These are phyloP conservation scores for Tachuris rubrigastra DNA, from an alignment of 2,113 vertebrate genomes.

Conservation along the genomic window DNA sequence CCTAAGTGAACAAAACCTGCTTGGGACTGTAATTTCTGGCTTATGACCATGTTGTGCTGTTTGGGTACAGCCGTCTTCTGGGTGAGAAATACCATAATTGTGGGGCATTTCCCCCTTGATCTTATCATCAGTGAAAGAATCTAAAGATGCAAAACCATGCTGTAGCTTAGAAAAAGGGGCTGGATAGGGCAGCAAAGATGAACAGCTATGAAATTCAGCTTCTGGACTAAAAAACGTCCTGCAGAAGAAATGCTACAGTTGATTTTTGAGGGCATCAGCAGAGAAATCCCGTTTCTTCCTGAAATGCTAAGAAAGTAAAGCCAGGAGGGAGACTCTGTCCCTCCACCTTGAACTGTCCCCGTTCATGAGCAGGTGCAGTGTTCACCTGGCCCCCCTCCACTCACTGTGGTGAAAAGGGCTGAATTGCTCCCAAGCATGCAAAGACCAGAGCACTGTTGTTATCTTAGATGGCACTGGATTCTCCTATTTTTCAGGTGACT, in stretches of 20 bases:
- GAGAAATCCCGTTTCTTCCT: background rate
- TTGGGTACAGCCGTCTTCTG: background rate
- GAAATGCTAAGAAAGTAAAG: background rate
- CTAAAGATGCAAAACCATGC: background rate
- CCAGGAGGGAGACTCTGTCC: background rate
- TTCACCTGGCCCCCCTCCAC: background rate
- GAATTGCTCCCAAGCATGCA: background rate
- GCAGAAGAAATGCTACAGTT: background rate
- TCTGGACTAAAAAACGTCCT: background rate
- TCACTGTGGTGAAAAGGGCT: background rate
- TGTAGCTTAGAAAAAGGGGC: background rate
- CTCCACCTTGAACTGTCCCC: background rate
- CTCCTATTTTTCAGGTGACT: background rate
- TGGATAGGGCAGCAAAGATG: background rate
- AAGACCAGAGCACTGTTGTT: background rate
- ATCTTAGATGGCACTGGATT: background rate
- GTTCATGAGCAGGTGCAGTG: background rate
- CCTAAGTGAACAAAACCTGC: background rate
- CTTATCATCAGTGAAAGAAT: background rate
- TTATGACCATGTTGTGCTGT: background rate
- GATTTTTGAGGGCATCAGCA: background rate
- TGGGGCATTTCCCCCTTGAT: background rate
- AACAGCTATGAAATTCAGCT: background rate
- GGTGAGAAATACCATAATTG: background rate
- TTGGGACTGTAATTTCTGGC: background rate